Conservation (phyloP, 1,140 invertebrate genomes). For the Drosophila leontia region DNA sequence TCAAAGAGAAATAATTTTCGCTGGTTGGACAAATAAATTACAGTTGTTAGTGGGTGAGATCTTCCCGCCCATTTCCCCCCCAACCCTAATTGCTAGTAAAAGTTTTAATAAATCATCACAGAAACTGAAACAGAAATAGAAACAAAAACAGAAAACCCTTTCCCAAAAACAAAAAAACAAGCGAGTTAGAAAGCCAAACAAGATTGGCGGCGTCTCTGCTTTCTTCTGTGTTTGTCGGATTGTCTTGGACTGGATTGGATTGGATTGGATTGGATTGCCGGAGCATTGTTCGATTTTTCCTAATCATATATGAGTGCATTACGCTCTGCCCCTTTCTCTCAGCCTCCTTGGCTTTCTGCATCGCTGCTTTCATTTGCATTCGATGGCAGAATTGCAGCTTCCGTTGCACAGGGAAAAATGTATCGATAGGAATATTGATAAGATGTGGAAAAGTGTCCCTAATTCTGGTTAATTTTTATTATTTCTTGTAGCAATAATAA, state of each 20-base stretch:
- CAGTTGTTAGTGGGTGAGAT: constrained; percentile 61
- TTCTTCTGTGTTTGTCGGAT: constrained; percentile 39
- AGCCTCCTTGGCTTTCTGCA: constrained; percentile 59
- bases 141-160: constrained; percentile 54
- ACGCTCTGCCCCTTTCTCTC: constrained; percentile 34
- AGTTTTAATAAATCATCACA: constrained; percentile 78
- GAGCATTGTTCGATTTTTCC: constrained; percentile 80
- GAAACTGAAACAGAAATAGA: constrained; percentile 46
- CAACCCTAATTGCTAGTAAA: constrained; percentile 70
- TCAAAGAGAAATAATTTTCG: constrained; percentile 53
- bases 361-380: constrained; percentile 82
- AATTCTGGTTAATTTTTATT: background rate
- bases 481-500: background rate
- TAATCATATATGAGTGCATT: constrained; percentile 76
- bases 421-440: background rate
- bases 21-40: constrained; percentile 59
- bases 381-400: constrained; percentile 55
- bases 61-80: constrained; percentile 19
- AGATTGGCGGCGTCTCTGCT: constrained; percentile 49
- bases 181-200: constrained; percentile 64
- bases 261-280: constrained; percentile 36
- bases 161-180: constrained; percentile 58
- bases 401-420: constrained; percentile 37
- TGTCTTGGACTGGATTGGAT: constrained; percentile 35
- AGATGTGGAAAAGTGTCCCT: background rate